These are phyloP conservation scores for Hydra vulgaris DNA, from an alignment of 30 jellyfish, hydroid and myxozoan species.

Conservation along the genomic window DNA sequence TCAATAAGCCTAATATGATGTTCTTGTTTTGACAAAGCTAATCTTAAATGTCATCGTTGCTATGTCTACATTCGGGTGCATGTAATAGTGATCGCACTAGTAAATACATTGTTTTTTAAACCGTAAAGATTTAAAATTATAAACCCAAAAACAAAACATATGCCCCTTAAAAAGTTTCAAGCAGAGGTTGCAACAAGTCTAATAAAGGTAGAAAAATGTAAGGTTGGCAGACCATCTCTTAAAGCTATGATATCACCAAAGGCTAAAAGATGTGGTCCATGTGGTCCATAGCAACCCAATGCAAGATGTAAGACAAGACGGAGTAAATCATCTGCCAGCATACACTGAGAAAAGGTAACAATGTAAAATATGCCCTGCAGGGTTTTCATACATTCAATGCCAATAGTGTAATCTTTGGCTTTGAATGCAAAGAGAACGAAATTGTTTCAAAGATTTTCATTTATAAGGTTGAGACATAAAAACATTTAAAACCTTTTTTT, in stretches of 20 bases:
- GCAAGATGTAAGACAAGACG: constrained; percentile 2
- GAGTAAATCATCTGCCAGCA: constrained; percentile 8
- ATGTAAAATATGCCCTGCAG: no score
- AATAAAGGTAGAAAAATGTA: neutral
- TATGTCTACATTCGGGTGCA: constrained; percentile 1
- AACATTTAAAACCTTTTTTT: no score
- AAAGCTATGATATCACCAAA: neutral
- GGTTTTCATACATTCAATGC: no score
- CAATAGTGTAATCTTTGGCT: no score
- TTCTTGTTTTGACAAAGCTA: constrained; percentile 8
- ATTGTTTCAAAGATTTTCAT: no score
- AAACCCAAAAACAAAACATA: no score
- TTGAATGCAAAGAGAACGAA: no score
- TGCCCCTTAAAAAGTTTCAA: neutral
- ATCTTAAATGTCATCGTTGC: constrained; percentile 14
- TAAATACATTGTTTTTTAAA: constrained; percentile 11
- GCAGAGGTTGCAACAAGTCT: neutral
- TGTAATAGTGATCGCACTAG: neutral
- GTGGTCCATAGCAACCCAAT: neutral
- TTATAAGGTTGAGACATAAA: no score
- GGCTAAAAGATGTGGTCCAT: neutral
- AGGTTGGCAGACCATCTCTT: no score
- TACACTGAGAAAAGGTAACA: constrained; percentile 8
- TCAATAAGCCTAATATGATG: constrained; percentile 17
- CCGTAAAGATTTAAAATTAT: neutral